Conservation (phyloP, 2,113 vertebrate genomes). For the cat (Felis catus) region F.catus_Fca126_mat1.0 CM031425.1:42130001-42130500, state of each 20-base stretch:
- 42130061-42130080: not conserved
- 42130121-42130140: not conserved
- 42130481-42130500: not conserved
- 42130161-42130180: not conserved
- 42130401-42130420: not conserved
- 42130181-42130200: not conserved
- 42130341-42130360: not conserved
- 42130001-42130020: not conserved
- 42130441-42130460: not conserved
- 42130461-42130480: not conserved
- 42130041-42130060: not conserved
- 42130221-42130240: not conserved
- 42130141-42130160: not conserved
- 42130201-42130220: not conserved
- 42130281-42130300: not conserved
- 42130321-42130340: not conserved
- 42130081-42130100: not conserved
- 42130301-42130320: not conserved
- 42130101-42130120: not conserved
- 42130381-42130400: not conserved
- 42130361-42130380: not conserved
- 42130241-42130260: not conserved
- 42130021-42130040: not conserved
- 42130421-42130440: not conserved
- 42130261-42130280: not conserved